Base-by-base conservation (phyloP, 2,113 vertebrate species). In the Dicaeum eximium region DNA sequence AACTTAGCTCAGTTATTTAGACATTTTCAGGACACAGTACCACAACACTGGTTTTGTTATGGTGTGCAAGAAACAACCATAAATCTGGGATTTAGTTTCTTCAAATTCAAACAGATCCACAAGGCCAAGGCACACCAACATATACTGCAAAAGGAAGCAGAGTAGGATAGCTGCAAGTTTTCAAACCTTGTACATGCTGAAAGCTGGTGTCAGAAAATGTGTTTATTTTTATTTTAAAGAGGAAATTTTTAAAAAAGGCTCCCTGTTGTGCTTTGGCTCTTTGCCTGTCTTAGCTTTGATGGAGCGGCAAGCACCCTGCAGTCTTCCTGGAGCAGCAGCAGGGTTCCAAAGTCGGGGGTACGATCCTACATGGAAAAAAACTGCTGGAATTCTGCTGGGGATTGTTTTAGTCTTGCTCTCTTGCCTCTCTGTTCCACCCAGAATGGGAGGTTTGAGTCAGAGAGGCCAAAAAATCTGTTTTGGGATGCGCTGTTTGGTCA, bases 201-300 rank as follows among this genome's bases (percentile, higher is more conserved):
- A 96, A 88, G 35, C 47, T 93, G 38, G 28, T 54, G 38, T 44
- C 48, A 77, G 79, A 81, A 89, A 66, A 80, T 56, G 24, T 77
- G 60, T 62, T 80, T 91, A 69, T 85, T 95, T 93, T 82, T 95
- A 53, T 91, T 95, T 94, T 91, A 66, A 75, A 83, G n/a, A 70
- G 81, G 74, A 92, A 90, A 80, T 72, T 27, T n/a, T n/a, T n/a
- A 66, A 66, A 67, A 72, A 67, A 44, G 4, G 42, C 38, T 88
- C 74, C 60, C 75, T 3, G 19, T 61, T 87, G 37, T 1, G 12
- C 42, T 88, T 85, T 86, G 90, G 82, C 66, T 27, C 58, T 86
- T 92, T 77, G 88, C 79, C 79, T 88, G 50, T 73, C 74, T 83
- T 58, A 62, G 50, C 67, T 45, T 2, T 85, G 79, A 61, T 5